phyloP scores from a whole-genome alignment of 2,888 invertebrate species.

The Caenorhabditis sp. region DNA sequence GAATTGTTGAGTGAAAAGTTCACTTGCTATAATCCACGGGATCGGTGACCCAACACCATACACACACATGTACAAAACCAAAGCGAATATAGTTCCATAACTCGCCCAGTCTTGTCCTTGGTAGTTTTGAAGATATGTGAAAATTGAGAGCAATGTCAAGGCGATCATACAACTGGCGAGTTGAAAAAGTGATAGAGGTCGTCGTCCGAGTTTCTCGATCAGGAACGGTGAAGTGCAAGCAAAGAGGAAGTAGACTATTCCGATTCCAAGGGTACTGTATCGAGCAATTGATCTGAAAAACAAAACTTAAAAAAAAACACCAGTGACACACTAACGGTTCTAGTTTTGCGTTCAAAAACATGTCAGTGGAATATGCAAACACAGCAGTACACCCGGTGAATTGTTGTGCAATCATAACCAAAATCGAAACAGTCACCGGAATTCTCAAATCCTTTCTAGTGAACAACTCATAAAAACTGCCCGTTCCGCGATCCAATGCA shows the following conservation, averaged over 20 bases:
- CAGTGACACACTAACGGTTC: slow-evolving; percentile 52
- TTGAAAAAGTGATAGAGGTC: slow-evolving; percentile 73
- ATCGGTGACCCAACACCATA: slow-evolving; percentile 70
- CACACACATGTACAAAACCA: slow-evolving; percentile 68
- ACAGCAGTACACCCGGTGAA: slow-evolving; percentile 71
- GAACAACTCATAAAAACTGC: slow-evolving; percentile 64
- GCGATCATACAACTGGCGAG: slow-evolving; percentile 69
- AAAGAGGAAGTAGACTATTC: slow-evolving; percentile 73
- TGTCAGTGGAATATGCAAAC: slow-evolving; percentile 73
- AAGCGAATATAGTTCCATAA: slow-evolving; percentile 64
- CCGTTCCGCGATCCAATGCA: slow-evolving; percentile 48
- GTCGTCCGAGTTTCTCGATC: slow-evolving; percentile 73
- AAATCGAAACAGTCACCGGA: slow-evolving; percentile 58
- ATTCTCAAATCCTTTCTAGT: slow-evolving; percentile 58
- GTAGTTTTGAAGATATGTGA: slow-evolving; percentile 63
- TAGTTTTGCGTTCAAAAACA: slow-evolving; percentile 71
- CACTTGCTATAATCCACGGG: slow-evolving; percentile 70
- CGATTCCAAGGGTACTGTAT: slow-evolving; percentile 73
- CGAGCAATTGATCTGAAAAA: slow-evolving; percentile 67
- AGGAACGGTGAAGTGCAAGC: slow-evolving; percentile 72
- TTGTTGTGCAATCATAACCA: slow-evolving; percentile 71
- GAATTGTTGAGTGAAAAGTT: slow-evolving; percentile 68
- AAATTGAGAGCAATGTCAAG: slow-evolving; percentile 55
- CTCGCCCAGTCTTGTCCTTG: slow-evolving; percentile 57
- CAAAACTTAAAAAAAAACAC: slow-evolving; percentile 14